Percentiles rank a stretch among this genome's conserved stretches.
phyloP scores from a whole-genome alignment of 2,888 invertebrate species.

The Bombylius major region DNA sequence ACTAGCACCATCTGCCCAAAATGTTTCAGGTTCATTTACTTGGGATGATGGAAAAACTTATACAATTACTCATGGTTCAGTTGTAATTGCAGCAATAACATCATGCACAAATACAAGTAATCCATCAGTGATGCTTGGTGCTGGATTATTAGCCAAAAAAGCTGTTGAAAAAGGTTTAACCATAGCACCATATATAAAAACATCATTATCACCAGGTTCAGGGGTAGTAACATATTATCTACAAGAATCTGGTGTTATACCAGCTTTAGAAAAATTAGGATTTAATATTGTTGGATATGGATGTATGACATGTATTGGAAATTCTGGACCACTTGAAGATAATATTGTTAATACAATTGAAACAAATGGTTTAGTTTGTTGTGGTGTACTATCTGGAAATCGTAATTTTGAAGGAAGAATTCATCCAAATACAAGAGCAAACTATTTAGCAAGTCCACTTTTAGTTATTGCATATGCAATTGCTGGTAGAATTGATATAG shows the following conservation, averaged over 20 bases:
- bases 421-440: conserved; percentile 92
- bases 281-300: conserved; percentile 97
- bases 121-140: conserved; percentile 96
- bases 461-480: conserved; percentile 96
- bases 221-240: conserved; percentile 79
- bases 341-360: conserved; percentile 85
- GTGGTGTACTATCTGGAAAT: conserved; percentile 93
- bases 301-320: conserved; percentile 99
- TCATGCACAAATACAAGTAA: conserved; percentile 98
- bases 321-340: conserved; percentile 90
- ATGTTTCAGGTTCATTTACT: conserved; percentile 56
- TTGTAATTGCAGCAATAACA: conserved; percentile 95
- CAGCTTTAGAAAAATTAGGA: conserved; percentile 72
- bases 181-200: conserved; percentile 91
- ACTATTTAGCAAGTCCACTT: conserved; percentile 94
- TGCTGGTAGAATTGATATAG: conserved; percentile 88
- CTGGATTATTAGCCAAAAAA: conserved; percentile 85
- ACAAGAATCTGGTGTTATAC: conserved; percentile 80
- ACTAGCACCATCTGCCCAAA: conserved; percentile 50
- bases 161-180: conserved; percentile 82
- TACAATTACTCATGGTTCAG: conserved; percentile 74
- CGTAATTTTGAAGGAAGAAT: conserved; percentile 97
- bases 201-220: conserved; percentile 90
- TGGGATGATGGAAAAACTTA: conserved; percentile 68
- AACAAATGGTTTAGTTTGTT: conserved; percentile 87